These are phyloP conservation scores for Peromyscus melanophrys DNA, from an alignment of 2,797 vertebrate species.

Conservation along the genomic window DNA sequence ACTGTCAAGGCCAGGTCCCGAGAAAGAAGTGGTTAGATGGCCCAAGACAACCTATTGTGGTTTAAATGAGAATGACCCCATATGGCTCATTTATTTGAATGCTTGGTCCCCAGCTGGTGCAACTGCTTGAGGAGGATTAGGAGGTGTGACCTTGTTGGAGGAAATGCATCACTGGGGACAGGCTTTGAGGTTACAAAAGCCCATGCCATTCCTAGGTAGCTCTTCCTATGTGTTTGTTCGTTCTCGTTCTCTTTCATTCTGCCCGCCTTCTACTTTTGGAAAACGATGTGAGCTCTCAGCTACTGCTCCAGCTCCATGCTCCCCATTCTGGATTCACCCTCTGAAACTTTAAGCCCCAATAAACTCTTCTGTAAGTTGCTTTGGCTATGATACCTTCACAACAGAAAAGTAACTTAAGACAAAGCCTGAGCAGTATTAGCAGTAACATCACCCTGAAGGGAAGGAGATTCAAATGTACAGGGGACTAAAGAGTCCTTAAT, in stretches of 20 bases:
- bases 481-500: not conserved
- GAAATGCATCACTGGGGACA: not conserved
- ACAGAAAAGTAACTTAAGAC: not conserved
- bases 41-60: not conserved
- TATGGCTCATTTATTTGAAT: not conserved
- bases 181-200: not conserved
- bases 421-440: not conserved
- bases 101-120: not conserved
- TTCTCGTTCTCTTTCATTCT: not conserved
- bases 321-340: not conserved
- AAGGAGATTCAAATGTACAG: not conserved
- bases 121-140: not conserved
- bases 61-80: not conserved
- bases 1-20: not conserved
- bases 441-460: not conserved
- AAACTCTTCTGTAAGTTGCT: not conserved
- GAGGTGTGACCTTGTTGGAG: not conserved
- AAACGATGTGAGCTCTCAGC: not conserved
- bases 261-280: not conserved
- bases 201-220: not conserved
- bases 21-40: not conserved
- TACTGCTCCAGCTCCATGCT: not conserved
- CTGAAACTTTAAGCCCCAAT: not conserved
- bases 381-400: not conserved
- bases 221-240: not conserved